Base-by-base conservation (phyloP, 2,888 invertebrate species). In the Caenorhabditis zanzibari region DNA sequence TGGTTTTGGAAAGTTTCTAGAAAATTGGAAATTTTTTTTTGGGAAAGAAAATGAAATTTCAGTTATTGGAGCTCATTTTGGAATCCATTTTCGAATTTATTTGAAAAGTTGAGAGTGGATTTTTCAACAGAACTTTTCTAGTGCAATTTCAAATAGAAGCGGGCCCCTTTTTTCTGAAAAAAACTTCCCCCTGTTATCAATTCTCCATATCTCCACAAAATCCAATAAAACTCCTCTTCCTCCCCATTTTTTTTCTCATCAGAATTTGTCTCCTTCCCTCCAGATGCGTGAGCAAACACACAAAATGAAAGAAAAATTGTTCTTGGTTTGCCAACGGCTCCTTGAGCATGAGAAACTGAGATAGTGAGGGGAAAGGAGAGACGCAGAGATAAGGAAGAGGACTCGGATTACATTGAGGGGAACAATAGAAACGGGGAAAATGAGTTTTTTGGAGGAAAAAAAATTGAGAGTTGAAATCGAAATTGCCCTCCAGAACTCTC, bases 281-380 rank as follows among this genome's bases (percentile, higher is more conserved):
- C 63, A 61, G 61, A 61, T 61, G 61, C 73, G 74, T 74, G 74
- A 74, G 63, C 74, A 74, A 44, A 54, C 35, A 54, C 12, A 54
- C 44, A 44, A 10, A 12, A 9, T 61, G 61, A 12, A 28, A 28
- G 16, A 38, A 68, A 59, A 49, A 49, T 32, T 58, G n/a, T 16
- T 32, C 56, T 56, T 56, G 16, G 14, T 56, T 32, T 32, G 38
- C 24, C 26, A 22, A 64, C 41, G 63, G 52, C 68, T 68, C 68
- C 47, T 49, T 28, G 68, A 68, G 68, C 68, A 68, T 68, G 68
- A 54, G 68, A 68, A 54, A 47, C 9, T 0, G 58, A 58, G 19
- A 58, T 0, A 68, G 22, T 38, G 38, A 2, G 41, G 56, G 19
- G 54, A 24, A 22, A 22, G 32, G 24, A 22, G 58, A 66, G 56